A percentile compares a stretch with the other conserved stretches of the same genome.
Conservation (phyloP, 2,888 invertebrate species). For the Plebejus melissa region DNA sequence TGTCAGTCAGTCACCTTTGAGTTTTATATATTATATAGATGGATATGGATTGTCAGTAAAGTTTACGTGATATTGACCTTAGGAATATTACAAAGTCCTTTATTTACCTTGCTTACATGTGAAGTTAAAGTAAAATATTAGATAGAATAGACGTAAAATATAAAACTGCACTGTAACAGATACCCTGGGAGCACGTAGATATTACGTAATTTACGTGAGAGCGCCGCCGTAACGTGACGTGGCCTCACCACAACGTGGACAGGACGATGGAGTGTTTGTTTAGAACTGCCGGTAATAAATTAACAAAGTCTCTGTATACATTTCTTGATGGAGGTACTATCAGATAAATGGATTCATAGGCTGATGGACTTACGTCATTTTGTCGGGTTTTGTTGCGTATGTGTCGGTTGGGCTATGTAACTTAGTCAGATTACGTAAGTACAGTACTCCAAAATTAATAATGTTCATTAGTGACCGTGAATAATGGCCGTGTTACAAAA, state of each 20-base stretch:
- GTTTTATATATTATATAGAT: no score
- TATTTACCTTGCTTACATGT: neutral
- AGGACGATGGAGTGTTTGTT: neutral
- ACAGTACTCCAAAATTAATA: no score
- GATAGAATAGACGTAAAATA: neutral
- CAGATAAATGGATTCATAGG: no score
- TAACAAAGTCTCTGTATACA: no score
- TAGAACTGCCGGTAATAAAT: neutral
- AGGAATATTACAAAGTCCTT: neutral
- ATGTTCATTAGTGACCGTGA: no score
- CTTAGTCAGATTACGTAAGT: no score
- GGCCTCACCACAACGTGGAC: neutral
- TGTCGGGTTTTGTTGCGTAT: no score
- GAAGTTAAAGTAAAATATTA: neutral
- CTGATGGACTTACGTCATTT: no score
- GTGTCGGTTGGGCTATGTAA: no score
- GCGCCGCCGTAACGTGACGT: conserved; percentile 14
- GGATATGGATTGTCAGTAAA: neutral
- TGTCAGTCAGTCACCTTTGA: no score
- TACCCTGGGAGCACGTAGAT: neutral
- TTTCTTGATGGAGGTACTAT: no score
- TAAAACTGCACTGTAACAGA: neutral
- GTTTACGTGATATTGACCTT: neutral
- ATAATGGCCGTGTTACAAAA: no score
- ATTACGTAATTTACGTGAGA: conserved; percentile 12